Percentiles rank a stretch among this genome's conserved stretches.
Conservation (phyloP, 2,888 invertebrate genomes). For the Bhutanitis thaidina region DNA sequence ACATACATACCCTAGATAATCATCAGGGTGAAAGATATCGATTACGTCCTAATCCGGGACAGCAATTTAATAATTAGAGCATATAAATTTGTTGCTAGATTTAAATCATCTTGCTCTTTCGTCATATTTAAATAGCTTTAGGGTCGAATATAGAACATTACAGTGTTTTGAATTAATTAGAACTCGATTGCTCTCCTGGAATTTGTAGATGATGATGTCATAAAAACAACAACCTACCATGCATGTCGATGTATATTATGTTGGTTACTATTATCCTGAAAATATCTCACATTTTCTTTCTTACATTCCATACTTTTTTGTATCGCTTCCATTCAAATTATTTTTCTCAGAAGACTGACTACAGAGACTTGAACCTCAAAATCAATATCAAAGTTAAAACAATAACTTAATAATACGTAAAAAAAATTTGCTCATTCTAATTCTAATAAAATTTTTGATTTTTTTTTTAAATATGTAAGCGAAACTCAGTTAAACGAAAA, state of each 20-base stretch:
- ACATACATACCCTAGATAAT: slow-evolving; percentile 23
- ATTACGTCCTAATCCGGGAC: slow-evolving; percentile 72
- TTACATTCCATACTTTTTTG: slow-evolving; percentile 61
- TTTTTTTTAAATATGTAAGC: slow-evolving; percentile 18
- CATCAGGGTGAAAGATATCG: slow-evolving; percentile 23
- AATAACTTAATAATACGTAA: slow-evolving; percentile 53
- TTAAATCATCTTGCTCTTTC: slow-evolving; percentile 57
- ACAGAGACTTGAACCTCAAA: slow-evolving; percentile 47
- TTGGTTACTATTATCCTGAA: slow-evolving; percentile 37
- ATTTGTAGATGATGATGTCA: slow-evolving; percentile 35
- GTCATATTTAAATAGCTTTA: slow-evolving; percentile 39
- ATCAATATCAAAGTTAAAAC: slow-evolving; percentile 30
- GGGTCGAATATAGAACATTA: slow-evolving; percentile 52
- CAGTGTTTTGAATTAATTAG: slow-evolving; percentile 26
- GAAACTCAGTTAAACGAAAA: slow-evolving; percentile 42
- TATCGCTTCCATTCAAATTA: slow-evolving; percentile 52
- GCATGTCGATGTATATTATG: slow-evolving; percentile 41
- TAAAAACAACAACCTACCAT: slow-evolving; percentile 38
- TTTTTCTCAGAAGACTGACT: slow-evolving; percentile 74
- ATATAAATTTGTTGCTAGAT: slow-evolving; percentile 58
- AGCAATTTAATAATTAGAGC: slow-evolving; percentile 65
- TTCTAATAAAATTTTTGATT: slow-evolving; percentile 3
- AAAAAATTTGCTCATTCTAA: slow-evolving; percentile 62
- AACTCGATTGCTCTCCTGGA: slow-evolving; percentile 54
- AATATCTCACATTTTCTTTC: slow-evolving; percentile 33